Conservation (phyloP, 2,113 vertebrate species). For the Calypte anna region DNA sequence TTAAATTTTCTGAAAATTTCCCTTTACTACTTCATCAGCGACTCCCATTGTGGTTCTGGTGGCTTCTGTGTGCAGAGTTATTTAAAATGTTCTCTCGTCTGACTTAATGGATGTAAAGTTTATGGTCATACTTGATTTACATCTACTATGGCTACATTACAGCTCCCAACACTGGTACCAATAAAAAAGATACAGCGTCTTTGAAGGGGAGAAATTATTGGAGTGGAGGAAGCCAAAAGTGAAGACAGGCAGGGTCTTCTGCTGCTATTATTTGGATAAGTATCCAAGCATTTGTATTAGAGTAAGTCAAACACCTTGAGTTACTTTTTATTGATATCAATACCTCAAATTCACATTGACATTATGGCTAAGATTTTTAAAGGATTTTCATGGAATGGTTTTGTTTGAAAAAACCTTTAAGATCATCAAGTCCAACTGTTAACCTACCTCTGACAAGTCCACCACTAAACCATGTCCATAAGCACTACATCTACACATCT, state of each 20-base stretch:
- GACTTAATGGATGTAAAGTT: not conserved
- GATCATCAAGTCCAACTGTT: too few species aligned
- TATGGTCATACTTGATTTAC: not conserved
- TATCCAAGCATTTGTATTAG: not conserved
- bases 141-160: not conserved
- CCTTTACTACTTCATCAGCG: not conserved
- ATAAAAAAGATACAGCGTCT: not conserved
- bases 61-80: not conserved
- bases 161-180: not conserved
- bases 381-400: too few species aligned
- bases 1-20: constrained; percentile 46
- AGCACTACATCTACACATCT: too few species aligned
- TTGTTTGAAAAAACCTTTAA: too few species aligned
- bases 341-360: not conserved
- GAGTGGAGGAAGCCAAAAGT: not conserved
- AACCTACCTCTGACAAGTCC: too few species aligned
- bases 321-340: not conserved
- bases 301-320: not conserved
- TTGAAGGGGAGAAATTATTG: not conserved
- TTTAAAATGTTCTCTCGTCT: not conserved
- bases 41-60: not conserved
- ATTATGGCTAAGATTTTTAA: not conserved
- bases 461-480: too few species aligned
- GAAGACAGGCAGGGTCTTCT: not conserved
- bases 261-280: not conserved